Conservation (phyloP, 2,797 vertebrate genomes). For the Notamacropus eugenii region DNA sequence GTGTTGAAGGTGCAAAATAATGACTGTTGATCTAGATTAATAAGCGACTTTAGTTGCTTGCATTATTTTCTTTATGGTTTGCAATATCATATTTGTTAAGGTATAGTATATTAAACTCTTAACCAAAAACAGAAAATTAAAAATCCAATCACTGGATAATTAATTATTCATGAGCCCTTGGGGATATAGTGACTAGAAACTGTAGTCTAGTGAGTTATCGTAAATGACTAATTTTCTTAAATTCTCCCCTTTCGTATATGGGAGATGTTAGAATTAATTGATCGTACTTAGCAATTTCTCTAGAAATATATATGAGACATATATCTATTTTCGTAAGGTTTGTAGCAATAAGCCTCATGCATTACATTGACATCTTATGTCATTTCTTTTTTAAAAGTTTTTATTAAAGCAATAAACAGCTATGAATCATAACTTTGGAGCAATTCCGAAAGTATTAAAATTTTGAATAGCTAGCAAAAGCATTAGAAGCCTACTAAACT, state of each 20-base stretch:
- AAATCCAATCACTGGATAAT: neutral
- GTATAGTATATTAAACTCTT: neutral
- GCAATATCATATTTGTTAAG: neutral
- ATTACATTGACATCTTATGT: neutral
- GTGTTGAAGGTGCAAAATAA: neutral
- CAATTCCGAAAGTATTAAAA: slow-evolving; percentile 37
- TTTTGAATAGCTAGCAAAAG: slow-evolving; percentile 11
- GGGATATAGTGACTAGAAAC: slow-evolving; percentile 1
- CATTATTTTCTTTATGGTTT: neutral
- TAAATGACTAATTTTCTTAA: slow-evolving; percentile 19
- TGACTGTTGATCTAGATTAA: neutral
- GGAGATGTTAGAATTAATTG: slow-evolving; percentile 23
- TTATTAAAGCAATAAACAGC: slow-evolving; percentile 14
- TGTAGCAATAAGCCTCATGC: slow-evolving; percentile 18
- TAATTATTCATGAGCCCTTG: neutral
- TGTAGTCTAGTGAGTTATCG: neutral
- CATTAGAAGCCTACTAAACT: neutral
- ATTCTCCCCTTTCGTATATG: slow-evolving; percentile 3
- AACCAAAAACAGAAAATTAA: neutral
- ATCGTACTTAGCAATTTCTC: slow-evolving; percentile 41
- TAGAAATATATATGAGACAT: slow-evolving; percentile 7
- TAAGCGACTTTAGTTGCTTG: neutral
- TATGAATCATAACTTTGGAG: slow-evolving; percentile 28
- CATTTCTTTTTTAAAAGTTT: slow-evolving; percentile 20
- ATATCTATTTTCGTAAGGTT: neutral